Evolutionary conservation across 2,888 invertebrate genomes (phyloP).

Genomic region (Ectemnius continuus): DNA sequence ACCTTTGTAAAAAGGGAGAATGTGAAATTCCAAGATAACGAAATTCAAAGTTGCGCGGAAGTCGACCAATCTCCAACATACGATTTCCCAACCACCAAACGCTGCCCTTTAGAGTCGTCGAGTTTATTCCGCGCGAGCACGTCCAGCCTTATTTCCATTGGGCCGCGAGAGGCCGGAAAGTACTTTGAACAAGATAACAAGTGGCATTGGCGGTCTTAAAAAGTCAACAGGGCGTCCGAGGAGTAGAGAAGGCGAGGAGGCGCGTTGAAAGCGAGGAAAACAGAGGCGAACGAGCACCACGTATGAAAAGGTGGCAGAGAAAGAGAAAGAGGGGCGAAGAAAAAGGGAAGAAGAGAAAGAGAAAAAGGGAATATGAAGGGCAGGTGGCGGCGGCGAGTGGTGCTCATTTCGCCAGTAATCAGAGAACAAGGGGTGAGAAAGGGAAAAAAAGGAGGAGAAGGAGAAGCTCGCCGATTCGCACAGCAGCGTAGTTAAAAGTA

Average conservation of each 20-base stretch:
- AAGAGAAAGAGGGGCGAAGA: conserved; percentile 1
- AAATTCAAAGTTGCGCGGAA: no score
- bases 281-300: background rate
- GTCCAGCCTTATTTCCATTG: no score
- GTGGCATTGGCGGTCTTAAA: no score
- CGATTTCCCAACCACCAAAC: no score
- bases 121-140: no score
- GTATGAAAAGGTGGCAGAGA: no score
- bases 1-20: no score
- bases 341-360: background rate
- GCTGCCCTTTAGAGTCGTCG: no score
- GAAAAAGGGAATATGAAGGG: conserved; percentile 1
- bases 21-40: no score
- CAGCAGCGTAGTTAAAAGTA: conserved; percentile 48
- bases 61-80: no score
- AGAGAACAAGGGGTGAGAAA: conserved; percentile 6
- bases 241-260: conserved; percentile 1
- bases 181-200: no score
- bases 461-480: conserved; percentile 3
- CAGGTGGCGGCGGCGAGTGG: background rate
- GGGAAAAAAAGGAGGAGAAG: background rate
- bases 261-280: background rate
- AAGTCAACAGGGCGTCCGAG: background rate
- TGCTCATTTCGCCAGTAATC: background rate
- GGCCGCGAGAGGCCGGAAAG: no score